Base-by-base conservation (phyloP, 2,797 vertebrate species). In the Sebastes oblongus region DNA sequence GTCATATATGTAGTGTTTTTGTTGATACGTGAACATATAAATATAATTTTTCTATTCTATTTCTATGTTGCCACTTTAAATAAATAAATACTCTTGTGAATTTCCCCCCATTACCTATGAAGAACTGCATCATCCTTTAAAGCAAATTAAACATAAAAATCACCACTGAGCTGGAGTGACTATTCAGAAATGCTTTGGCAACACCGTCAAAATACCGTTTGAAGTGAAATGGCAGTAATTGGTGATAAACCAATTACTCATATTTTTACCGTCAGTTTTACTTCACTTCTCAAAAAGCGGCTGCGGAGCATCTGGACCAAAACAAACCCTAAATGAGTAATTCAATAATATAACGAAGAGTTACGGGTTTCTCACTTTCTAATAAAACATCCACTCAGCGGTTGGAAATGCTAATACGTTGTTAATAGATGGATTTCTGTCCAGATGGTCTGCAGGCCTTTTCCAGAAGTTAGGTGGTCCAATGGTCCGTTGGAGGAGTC, bases 261-360 rank as follows among this genome's bases (percentile, higher is more conserved):
- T 18, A 20, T n/a, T 52, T 62, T 78, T 56, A 61, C 50, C 50
- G 65, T 54, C 42, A 27, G 24, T 64, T 82, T 68, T 56, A 62
- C 68, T 42, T 0, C 52, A 58, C 82, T n/a, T 36, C 52, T 78
- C 4, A 72, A 46, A 36, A 77, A 81, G 32, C 39, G 20, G 3
- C 80, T 87, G 88, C 61, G 4, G 42, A 82, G 62, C 85, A 87
- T 88, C 85, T 88, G 79, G 75, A 65, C n/a, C 22, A 7, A 60
- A 86, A 86, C 18, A 82, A 82, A 54, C 20, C 59, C 39, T 2
- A 61, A 73, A 73, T 60, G 79, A 87, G 77, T 54, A 59, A 78
- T 68, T 81, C 55, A 56, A 29, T 75, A 70, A 89, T 59, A 66
- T 62, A 74, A 82, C 42, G 24, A 56, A 39, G 42, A 76, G 30